Evolutionary conservation across 2,888 invertebrate genomes (phyloP), one percentile per base, ranked within the genome.

Genomic region (Thelaira solivaga): DNA sequence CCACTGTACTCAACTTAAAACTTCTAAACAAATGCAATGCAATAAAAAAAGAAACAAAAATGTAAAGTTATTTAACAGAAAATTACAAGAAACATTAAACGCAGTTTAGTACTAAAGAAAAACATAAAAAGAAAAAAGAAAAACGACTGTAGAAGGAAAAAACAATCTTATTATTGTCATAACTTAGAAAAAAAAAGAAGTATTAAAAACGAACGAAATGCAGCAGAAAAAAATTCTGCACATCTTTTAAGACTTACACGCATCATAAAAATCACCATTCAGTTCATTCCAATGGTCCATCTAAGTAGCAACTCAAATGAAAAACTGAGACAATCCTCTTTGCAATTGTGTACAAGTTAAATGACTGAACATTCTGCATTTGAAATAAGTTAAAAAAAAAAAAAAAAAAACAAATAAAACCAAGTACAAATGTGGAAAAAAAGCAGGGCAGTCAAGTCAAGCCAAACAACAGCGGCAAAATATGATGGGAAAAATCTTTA

Each of bases 171-270:
- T 72, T 53, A 72, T 55, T 64, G 72, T 59, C 65, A 67, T 67
- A 67, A 74, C 43, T 73, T 59, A 34, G 34, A 51, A 57, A 65
- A n/a, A n/a, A n/a, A n/a, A n/a, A n/a, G n/a, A n/a, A n/a, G n/a
- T n/a, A 65, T 73, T 72, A 65, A 73, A 18, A 73, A 65, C 57
- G n/a, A 51, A 59, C 29, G 18, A 65, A 74, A 34, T 65, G 41
- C 34, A 26, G 29, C 36, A 72, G n/a, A 61, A 26, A 11, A 43
- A 5, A 45, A 49, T 49, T 36, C 7, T 39, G 41, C 29, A 31
- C 41, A 61, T 49, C 64, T 47, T 18, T 11, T 16, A 57, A 64
- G 55, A 64, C 29, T 24, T 22, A 51, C 41, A 59, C 49, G 73
- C 65, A 59, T 67, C 49, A 51, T 43, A 67, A 59, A 51, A 39